Evolutionary conservation across 2,888 invertebrate species (phyloP), one percentile per base, ranked within the genome.

Genomic region (Bruchidius siliquastri): DNA sequence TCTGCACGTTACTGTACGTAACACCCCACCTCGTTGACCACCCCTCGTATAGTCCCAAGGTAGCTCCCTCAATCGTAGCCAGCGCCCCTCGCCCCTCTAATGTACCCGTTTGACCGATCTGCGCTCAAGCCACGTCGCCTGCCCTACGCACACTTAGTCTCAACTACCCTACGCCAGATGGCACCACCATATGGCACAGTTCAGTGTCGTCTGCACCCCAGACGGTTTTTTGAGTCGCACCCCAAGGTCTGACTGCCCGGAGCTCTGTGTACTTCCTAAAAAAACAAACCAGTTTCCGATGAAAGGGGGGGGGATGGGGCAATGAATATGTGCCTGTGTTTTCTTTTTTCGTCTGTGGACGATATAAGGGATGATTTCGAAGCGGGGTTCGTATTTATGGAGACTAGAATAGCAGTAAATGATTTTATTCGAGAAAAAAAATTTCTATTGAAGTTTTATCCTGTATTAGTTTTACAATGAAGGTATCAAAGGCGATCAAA

Each of bases 131-230:
- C 13, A 49, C 49, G 49, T 8, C 26, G 26, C 3, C 26, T 26
- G 8, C 26, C 26, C 3, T n/a, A n/a, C 26, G 13, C 18, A 49
- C 49, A 8, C 49, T 13, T 49, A 1, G 72, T 21, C 74, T 73
- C n/a, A 13, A 0, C 78, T 75, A 76, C 75, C 68, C 69, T 22
- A 10, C 49, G 22, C 69, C 68, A 76, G 77, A 74, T 75, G 78
- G 72, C 77, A 69, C 72, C 68, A n/a, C 67, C 20, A 0, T 21
- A 30, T n/a, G 73, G 73, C 74, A 73, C 74, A 72, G 21, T 32
- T 30, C 69, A 72, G 70, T 71, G 72, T 72, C 22, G 73, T 68
- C 68, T 70, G 30, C 73, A 67, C 67, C 72, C 72, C 70, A 66
- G n/a, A 20, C 49, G 30, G 32, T 32, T 73, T 49, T 22, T 71